phyloP scores from a whole-genome alignment of 2,888 invertebrate genomes.

The Cosmorhoe ocellata region DNA sequence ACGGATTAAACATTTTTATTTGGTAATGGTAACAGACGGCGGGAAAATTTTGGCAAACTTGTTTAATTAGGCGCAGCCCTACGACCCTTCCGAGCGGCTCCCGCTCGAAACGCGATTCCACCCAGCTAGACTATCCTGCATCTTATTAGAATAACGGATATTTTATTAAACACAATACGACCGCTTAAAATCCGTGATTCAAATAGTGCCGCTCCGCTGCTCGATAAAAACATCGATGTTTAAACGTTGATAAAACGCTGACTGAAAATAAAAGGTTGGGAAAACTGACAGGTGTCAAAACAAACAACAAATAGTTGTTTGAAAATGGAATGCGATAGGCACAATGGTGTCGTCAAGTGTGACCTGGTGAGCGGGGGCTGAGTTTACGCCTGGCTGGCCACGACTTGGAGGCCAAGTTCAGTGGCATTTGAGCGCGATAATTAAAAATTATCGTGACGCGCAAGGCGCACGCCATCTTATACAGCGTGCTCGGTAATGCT shows the following conservation, averaged over 20 bases:
- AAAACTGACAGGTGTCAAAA: constrained; percentile 39
- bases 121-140: constrained; percentile 19
- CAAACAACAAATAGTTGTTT: constrained; percentile 39
- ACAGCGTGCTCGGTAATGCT: constrained; percentile 53
- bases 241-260: constrained; percentile 3
- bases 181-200: constrained; percentile 3
- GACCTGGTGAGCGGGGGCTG: constrained; percentile 71
- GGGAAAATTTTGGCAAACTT: constrained; percentile 33
- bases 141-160: constrained; percentile 12
- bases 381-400: constrained; percentile 60
- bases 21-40: constrained; percentile 29
- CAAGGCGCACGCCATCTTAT: constrained; percentile 74
- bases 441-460: constrained; percentile 81
- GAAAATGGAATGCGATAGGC: constrained; percentile 50
- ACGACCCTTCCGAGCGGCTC: constrained; percentile 32
- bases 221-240: constrained; percentile 15
- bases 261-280: neutral
- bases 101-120: constrained; percentile 21
- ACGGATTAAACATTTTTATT: constrained; percentile 34
- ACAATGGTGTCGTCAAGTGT: constrained; percentile 69
- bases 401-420: constrained; percentile 79
- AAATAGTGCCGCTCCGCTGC: constrained; percentile 9
- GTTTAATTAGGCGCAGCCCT: constrained; percentile 41
- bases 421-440: constrained; percentile 81
- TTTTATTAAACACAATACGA: too few species aligned